Conservation (phyloP, 2,797 vertebrate species). For the Pseudochromis fuscus region DNA sequence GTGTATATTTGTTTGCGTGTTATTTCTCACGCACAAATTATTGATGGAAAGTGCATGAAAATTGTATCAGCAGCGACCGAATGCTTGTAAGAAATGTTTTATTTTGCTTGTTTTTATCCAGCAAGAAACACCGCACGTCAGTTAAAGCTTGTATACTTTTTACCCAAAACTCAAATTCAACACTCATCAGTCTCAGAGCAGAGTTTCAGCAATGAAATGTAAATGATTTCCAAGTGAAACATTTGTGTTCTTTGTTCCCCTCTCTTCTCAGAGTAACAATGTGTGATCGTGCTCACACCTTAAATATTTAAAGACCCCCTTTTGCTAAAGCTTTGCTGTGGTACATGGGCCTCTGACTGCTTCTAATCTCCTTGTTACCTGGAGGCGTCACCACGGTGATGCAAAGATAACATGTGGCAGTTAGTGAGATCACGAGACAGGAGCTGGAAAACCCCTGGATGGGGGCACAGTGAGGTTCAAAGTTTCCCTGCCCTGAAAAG, state of each 20-base stretch:
- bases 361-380: conserved; percentile 86
- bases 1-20: conserved; percentile 91
- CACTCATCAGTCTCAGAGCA: conserved; percentile 57
- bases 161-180: conserved; percentile 38
- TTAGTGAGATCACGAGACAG: conserved; percentile 67
- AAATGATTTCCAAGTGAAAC: conserved; percentile 79
- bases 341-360: conserved; percentile 75
- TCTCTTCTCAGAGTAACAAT: conserved; percentile 70
- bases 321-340: conserved; percentile 77
- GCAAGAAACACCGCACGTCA: not conserved
- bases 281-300: conserved; percentile 79
- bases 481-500: conserved; percentile 74
- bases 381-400: conserved; percentile 76
- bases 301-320: conserved; percentile 88
- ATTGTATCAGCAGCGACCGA: conserved; percentile 22
- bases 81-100: not conserved
- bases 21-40: conserved; percentile 56
- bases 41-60: conserved; percentile 22
- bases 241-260: conserved; percentile 78
- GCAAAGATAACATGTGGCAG: conserved; percentile 69
- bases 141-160: conserved; percentile 17
- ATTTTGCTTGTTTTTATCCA: conserved; percentile 5
- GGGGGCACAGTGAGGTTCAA: conserved; percentile 74
- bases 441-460: conserved; percentile 38
- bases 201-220: conserved; percentile 68